Evolutionary conservation across 2,797 vertebrate species (phyloP).

Genomic region (Aselliscus stoliczkanus): DNA sequence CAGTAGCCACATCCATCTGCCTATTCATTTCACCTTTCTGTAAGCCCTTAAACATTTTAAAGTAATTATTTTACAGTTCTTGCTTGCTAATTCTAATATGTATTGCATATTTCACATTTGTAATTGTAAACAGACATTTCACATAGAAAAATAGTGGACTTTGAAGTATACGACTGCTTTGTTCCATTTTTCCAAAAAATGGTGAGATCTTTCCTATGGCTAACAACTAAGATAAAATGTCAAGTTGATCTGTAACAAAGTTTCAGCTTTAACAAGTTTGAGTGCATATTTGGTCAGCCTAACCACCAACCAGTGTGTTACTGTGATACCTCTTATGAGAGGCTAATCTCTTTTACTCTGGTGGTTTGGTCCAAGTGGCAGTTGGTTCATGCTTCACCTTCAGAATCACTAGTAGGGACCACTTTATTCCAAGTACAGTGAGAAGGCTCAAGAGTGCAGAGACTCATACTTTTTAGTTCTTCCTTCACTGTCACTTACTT

Average conservation of each 20-base stretch:
- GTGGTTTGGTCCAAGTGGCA: not conserved
- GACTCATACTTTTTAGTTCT: not conserved
- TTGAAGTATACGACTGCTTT: not conserved
- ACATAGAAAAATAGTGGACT: not conserved
- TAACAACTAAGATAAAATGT: not conserved
- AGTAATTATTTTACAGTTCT: not conserved
- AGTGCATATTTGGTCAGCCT: not conserved
- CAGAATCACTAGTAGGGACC: not conserved
- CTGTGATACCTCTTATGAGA: not conserved
- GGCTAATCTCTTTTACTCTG: not conserved
- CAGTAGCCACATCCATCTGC: not conserved
- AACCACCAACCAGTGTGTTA: not conserved
- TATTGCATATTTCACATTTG: not conserved
- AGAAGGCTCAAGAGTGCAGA: not conserved
- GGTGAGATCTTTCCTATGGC: not conserved
- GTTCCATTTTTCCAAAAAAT: not conserved
- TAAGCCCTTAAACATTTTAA: not conserved
- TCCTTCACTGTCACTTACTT: not conserved
- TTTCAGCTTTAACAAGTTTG: not conserved
- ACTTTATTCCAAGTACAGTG: not conserved
- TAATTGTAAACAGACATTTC: not conserved
- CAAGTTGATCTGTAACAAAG: not conserved
- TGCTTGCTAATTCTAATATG: not conserved
- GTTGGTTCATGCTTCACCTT: not conserved
- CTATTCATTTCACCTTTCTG: not conserved